A percentile compares a stretch with the other conserved stretches of the same genome.
Evolutionary conservation across 2,888 invertebrate genomes (phyloP).

Genomic region (Anticlea derivata): DNA sequence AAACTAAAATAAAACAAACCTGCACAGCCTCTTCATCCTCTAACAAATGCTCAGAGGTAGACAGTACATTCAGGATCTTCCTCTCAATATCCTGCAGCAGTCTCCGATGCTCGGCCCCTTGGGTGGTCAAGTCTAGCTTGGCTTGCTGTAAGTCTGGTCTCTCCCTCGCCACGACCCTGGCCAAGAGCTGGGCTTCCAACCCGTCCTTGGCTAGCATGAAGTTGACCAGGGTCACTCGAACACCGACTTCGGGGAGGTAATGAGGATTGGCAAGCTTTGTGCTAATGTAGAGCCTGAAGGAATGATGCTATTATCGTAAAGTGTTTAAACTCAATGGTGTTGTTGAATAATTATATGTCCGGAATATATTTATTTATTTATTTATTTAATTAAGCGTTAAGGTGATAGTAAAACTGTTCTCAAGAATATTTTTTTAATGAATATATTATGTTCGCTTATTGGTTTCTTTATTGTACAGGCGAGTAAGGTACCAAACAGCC

Average conservation of each 20-base stretch:
- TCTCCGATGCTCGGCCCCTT: constrained; percentile 93
- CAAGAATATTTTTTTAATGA: no score
- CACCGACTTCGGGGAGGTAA: constrained; percentile 96
- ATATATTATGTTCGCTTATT: no score
- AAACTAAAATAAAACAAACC: constrained; percentile 45
- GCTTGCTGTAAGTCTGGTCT: constrained; percentile 96
- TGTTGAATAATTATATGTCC: no score
- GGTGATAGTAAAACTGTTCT: no score
- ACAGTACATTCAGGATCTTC: constrained; percentile 89
- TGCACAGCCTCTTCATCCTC: constrained; percentile 96
- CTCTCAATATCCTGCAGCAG: constrained; percentile 94
- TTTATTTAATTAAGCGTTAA: no score
- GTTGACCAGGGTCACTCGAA: constrained; percentile 95
- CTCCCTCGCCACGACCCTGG: constrained; percentile 96
- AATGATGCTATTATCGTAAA: background rate
- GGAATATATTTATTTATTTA: no score
- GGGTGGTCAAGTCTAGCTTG: constrained; percentile 93
- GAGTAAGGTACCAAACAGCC: no score
- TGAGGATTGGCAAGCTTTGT: constrained; percentile 97
- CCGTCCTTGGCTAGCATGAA: constrained; percentile 96
- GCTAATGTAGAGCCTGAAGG: constrained; percentile 92
- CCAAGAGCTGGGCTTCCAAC: constrained; percentile 93
- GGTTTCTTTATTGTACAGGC: no score
- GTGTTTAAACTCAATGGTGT: no score
- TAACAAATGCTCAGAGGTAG: constrained; percentile 82